Conservation (phyloP, 2,797 vertebrate genomes). For the Vipera latastei region DNA sequence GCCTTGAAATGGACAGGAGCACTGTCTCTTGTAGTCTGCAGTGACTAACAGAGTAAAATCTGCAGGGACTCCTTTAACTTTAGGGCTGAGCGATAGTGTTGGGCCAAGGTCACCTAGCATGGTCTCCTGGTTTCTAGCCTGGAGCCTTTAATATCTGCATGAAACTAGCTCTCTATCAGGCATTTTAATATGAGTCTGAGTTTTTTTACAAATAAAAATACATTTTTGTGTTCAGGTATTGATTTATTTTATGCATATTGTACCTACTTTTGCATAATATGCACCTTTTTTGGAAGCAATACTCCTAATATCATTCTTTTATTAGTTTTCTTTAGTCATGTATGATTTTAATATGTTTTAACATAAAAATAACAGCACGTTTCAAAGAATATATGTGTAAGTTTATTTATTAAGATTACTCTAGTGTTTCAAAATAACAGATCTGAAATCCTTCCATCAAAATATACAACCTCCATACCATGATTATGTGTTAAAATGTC, state of each 20-base stretch:
- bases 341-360: not conserved
- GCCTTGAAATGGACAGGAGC: too few species aligned
- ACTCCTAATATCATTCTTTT: not conserved
- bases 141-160: not conserved
- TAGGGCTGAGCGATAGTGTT: not conserved
- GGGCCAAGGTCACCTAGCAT: not conserved
- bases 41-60: too few species aligned
- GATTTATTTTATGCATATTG: not conserved
- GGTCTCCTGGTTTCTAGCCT: not conserved
- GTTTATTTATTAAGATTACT: not conserved
- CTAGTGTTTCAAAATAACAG: not conserved
- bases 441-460: not conserved
- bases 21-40: too few species aligned
- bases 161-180: not conserved
- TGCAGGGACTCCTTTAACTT: too few species aligned
- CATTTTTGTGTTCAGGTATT: not conserved
- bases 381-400: not conserved
- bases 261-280: not conserved
- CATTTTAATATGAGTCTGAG: not conserved
- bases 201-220: not conserved
- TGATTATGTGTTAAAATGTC: not conserved
- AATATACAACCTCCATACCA: not conserved
- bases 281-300: not conserved
- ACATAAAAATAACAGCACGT: not conserved
- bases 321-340: not conserved